Percentiles rank a stretch among this genome's conserved stretches.
phyloP scores from a whole-genome alignment of 2,797 vertebrate species.

The Dallia pectoralis region DNA sequence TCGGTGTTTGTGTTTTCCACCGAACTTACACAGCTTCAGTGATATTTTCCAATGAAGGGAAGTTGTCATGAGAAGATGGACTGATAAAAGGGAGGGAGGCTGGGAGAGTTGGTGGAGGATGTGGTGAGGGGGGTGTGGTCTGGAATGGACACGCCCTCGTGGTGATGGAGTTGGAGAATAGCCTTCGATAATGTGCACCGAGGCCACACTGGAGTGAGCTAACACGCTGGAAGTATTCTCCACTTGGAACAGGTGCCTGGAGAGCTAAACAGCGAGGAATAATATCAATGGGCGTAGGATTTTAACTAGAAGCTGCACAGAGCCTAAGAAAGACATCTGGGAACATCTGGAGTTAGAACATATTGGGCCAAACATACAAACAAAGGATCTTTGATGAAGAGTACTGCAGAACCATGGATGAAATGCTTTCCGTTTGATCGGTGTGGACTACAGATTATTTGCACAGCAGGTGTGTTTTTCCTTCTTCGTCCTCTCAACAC shows the following conservation, averaged over 20 bases:
- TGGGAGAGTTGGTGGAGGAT: slow-evolving; percentile 5
- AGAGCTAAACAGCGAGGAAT: not conserved
- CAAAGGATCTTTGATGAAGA: slow-evolving; percentile 28
- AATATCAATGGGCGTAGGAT: not conserved
- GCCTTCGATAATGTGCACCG: slow-evolving; percentile 38
- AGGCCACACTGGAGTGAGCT: slow-evolving; percentile 17
- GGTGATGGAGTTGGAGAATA: slow-evolving; percentile 34
- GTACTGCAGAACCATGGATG: slow-evolving; percentile 30
- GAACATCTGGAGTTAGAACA: slow-evolving; percentile 9
- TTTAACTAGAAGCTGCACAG: not conserved
- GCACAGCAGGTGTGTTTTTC: slow-evolving; percentile 43
- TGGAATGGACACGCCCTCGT: slow-evolving; percentile 65
- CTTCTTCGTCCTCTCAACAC: not conserved
- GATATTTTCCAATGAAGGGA: slow-evolving; percentile 55
- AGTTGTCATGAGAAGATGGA: slow-evolving; percentile 62
- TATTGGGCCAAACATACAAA: not conserved
- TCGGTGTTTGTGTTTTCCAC: slow-evolving; percentile 21
- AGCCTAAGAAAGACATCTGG: slow-evolving; percentile 44
- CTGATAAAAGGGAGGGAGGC: slow-evolving; percentile 44
- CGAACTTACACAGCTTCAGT: slow-evolving; percentile 28
- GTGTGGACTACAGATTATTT: slow-evolving; percentile 2
- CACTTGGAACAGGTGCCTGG: not conserved
- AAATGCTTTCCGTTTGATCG: slow-evolving; percentile 30
- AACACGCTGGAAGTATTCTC: slow-evolving; percentile 4
- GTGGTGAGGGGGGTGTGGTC: slow-evolving; percentile 16